Percentiles rank a stretch among this genome's conserved stretches.
Conservation (phyloP, 2,113 vertebrate species). For the Mastomys coucha region DNA sequence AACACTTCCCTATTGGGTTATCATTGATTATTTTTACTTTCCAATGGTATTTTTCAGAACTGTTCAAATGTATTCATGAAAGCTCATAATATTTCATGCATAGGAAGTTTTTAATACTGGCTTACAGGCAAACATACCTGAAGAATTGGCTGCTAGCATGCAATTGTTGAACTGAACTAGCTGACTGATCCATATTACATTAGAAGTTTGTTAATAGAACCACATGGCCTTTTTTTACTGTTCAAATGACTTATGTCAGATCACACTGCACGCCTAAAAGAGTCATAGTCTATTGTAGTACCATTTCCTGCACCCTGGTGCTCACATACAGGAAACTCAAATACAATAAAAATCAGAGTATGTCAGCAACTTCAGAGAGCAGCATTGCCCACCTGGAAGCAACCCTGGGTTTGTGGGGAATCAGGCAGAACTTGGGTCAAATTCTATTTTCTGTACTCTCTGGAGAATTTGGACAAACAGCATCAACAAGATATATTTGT, state of each 20-base stretch:
- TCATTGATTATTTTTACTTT: constrained; percentile 43
- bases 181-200: not conserved
- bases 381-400: not conserved
- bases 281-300: not conserved
- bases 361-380: not conserved
- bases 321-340: constrained; percentile 26
- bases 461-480: not conserved
- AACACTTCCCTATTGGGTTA: not conserved
- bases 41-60: constrained; percentile 30
- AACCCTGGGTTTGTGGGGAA: not conserved
- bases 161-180: constrained; percentile 19
- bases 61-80: constrained; percentile 30
- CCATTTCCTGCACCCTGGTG: not conserved
- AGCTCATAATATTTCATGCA: not conserved
- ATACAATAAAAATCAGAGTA: not conserved
- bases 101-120: constrained; percentile 8
- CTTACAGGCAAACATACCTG: not conserved
- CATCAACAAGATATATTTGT: not conserved
- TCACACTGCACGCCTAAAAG: not conserved
- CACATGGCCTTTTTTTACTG: not conserved
- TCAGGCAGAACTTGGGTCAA: not conserved
- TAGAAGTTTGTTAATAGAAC: constrained; percentile 34
- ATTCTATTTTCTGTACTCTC: not conserved
- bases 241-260: constrained; percentile 18
- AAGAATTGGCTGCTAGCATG: constrained; percentile 2